phyloP scores from a whole-genome alignment of 1,140 invertebrate genomes.

The Listronotus oregonensis region DNA sequence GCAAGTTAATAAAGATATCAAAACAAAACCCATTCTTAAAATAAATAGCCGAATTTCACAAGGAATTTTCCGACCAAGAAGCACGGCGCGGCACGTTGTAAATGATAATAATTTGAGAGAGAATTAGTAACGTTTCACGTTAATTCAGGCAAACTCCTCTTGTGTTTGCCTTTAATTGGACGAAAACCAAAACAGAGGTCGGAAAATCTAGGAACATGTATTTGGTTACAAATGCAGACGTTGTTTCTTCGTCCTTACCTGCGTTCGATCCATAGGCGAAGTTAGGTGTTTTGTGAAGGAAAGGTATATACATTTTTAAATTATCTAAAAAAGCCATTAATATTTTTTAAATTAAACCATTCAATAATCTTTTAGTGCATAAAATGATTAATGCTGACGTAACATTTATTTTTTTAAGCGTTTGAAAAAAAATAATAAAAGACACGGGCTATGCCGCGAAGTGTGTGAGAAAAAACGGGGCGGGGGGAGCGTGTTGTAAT shows the following conservation, averaged over 20 bases:
- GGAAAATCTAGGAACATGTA: slow-evolving; percentile 54
- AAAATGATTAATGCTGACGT: too few relatives aligned
- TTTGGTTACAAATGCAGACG: slow-evolving; percentile 49
- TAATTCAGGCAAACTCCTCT: slow-evolving; percentile 54
- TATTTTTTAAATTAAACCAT: too few relatives aligned
- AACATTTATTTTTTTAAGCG: too few relatives aligned
- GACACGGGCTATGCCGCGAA: too few relatives aligned
- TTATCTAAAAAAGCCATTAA: background rate
- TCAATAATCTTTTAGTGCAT: too few relatives aligned
- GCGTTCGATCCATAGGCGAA: slow-evolving; percentile 18
- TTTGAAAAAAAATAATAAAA: too few relatives aligned
- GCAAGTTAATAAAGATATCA: background rate
- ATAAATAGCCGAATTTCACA: slow-evolving; percentile 3
- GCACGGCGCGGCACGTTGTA: slow-evolving; percentile 18
- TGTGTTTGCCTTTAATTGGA: slow-evolving; percentile 58
- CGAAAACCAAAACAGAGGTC: slow-evolving; percentile 58
- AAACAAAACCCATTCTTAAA: background rate
- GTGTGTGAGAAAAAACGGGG: too few relatives aligned
- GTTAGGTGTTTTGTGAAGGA: background rate
- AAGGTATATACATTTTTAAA: background rate
- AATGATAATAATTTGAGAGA: slow-evolving; percentile 51
- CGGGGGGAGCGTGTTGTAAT: too few relatives aligned
- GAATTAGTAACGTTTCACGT: slow-evolving; percentile 56
- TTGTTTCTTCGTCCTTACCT: slow-evolving; percentile 24
- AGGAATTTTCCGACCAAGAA: background rate